Evolutionary conservation across 2,113 vertebrate genomes (phyloP), one percentile per base, ranked within the genome.

Genomic region (Cyprinodon brontotheroides): DNA sequence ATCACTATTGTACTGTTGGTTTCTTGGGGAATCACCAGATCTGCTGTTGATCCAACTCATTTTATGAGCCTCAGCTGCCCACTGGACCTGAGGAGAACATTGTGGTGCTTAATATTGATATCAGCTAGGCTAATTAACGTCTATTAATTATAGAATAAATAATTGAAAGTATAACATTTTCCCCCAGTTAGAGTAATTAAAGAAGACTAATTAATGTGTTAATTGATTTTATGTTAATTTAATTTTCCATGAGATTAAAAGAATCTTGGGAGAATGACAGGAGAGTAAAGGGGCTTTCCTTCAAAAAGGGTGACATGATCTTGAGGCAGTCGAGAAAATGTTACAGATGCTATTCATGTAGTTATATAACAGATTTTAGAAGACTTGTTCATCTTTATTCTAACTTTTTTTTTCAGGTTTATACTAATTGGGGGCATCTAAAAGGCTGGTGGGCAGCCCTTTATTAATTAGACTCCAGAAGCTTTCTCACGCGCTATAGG

Each of bases 201-300:
- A 91, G 75, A 83, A 87, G 71, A 86, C 91, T 94, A 94, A 94
- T 94, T 93, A 93, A 91, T 93, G 90, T 74, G 92, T 93, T 93
- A 94, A 95, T 94, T 94, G 93, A 93, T 93, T 94, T 94, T 93
- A 93, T 92, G 92, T 91, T 93, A 95, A 94, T 94, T 93, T 73
- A 89, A 92, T 93, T 92, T 92, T 84, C 87, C 86, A 75, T 91
- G 86, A 90, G 89, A 92, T 88, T 81, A 86, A 61, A 78, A 78
- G 82, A 87, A 89, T 92, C 93, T 89, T 84, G 75, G 65, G 88
- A 89, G 89, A 88, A 75, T 65, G 70, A 61, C 29, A 17, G 37
- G 75, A 3, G 71, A 78, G 72, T 78, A 61, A 83, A 65, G 61
- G 15, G 60, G 48, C 50, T 79, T 79, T 77, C 68, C 74, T 77